phyloP scores from a whole-genome alignment of 2,113 vertebrate genomes.

The Clinocottus analis region DNA sequence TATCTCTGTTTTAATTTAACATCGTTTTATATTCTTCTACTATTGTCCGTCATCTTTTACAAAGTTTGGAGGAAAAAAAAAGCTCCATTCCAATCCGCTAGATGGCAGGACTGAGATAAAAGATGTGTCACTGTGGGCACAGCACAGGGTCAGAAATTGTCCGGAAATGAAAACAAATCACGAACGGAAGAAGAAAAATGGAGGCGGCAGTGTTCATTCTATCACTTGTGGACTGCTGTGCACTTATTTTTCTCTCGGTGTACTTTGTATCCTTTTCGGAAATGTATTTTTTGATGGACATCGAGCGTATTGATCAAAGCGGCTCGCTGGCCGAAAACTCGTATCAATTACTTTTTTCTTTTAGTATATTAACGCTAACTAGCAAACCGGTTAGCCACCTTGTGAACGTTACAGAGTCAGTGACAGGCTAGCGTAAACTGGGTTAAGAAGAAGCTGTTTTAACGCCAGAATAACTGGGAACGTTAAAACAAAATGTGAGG shows the following conservation, averaged over 20 bases:
- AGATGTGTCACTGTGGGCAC: fast-evolving
- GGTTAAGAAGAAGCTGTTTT: not conserved
- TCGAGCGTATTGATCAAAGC: not conserved
- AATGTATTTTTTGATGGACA: not conserved
- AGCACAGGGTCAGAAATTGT: not conserved
- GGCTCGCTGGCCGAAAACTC: fast-evolving
- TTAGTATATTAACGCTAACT: not conserved
- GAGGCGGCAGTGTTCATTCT: slow-evolving; percentile 94
- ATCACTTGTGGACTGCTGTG: slow-evolving; percentile 93
- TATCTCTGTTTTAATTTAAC: no score
- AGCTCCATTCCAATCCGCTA: slow-evolving; percentile 24
- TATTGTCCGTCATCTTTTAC: not conserved
- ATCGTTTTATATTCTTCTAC: no score
- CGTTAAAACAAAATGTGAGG: not conserved
- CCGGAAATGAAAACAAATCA: slow-evolving; percentile 2
- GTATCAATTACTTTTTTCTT: no score
- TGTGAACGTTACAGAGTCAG: not conserved
- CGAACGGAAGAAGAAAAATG: slow-evolving; percentile 80
- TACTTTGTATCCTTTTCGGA: slow-evolving; percentile 94
- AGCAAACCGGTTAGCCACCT: slow-evolving; percentile 45
- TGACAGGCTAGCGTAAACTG: not conserved
- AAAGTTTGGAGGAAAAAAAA: not conserved
- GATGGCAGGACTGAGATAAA: slow-evolving; percentile 1
- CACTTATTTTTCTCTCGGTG: slow-evolving; percentile 95
- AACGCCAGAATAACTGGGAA: not conserved